A percentile compares a stretch with the other conserved stretches of the same genome.
These are phyloP conservation scores for Epicampocera succincta DNA, from an alignment of 2,888 invertebrate genomes.

Conservation along the genomic window DNA sequence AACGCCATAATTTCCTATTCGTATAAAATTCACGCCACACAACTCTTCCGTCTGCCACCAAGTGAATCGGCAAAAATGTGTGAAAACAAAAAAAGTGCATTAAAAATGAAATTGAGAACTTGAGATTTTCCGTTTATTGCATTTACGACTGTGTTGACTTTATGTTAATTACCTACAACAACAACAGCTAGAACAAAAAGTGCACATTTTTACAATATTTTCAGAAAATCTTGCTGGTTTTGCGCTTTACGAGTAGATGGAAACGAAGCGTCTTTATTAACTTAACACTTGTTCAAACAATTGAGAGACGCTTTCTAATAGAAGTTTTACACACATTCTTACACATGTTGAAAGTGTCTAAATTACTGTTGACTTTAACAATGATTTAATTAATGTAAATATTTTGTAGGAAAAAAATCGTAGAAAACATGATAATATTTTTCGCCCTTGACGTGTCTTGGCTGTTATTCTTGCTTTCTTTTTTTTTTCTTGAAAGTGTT, in stretches of 20 bases:
- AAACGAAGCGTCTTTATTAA: slow-evolving; percentile 48
- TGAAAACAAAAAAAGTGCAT: slow-evolving; percentile 26
- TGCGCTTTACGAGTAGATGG: slow-evolving; percentile 41
- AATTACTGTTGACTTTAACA: slow-evolving; percentile 44
- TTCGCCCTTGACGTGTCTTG: slow-evolving; percentile 1
- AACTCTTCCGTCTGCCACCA: background rate
- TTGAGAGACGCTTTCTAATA: slow-evolving; percentile 36
- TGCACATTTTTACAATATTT: slow-evolving; percentile 33
- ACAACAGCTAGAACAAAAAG: background rate
- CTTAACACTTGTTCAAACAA: slow-evolving; percentile 53
- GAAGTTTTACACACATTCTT: slow-evolving; percentile 20
- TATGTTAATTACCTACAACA: slow-evolving; percentile 43
- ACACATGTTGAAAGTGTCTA: slow-evolving; percentile 16
- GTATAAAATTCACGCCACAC: background rate
- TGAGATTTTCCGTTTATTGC: slow-evolving; percentile 38
- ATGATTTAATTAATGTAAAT: slow-evolving; percentile 52
- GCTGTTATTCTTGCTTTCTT: too few species aligned
- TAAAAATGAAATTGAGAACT: slow-evolving; percentile 36
- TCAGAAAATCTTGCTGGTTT: slow-evolving; percentile 41
- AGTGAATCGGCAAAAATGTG: slow-evolving; percentile 25
- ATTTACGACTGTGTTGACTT: slow-evolving; percentile 42
- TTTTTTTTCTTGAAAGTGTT: too few species aligned
- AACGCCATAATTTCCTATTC: background rate
- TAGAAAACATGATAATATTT: slow-evolving; percentile 36
- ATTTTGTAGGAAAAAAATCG: background rate